Base-by-base conservation (phyloP, 2,113 vertebrate species). In the Equus przewalskii region DNA sequence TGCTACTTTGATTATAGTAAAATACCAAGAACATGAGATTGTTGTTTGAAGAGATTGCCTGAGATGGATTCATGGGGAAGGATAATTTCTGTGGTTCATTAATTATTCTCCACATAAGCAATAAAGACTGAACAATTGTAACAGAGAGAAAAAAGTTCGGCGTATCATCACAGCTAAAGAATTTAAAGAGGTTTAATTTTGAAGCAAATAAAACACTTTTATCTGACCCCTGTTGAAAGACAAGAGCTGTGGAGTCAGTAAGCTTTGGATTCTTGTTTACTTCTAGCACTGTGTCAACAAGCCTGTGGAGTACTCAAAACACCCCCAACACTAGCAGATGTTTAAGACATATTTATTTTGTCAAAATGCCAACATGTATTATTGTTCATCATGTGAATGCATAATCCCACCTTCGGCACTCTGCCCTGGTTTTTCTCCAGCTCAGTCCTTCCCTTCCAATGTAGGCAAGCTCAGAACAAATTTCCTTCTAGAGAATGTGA, bases 311-410 rank as follows among this genome's bases (percentile, higher is more conserved):
- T 56, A 69, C 21, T 46, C 49, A 64, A 46, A 98, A 91, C 16
- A 60, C 33, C 11, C 33, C 28, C 0, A 16, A 36, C 13, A 56
- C 4, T 72, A 96, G 19, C 67, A 97, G 13, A 94, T 13, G 81
- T 62, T 87, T 33, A 70, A 95, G 87, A 64, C n/a, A 41, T 36
- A 83, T 82, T 98, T 91, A 24, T 96, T 97, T 98, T 94, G 26
- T 80, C 21, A 85, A 83, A 97, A 96, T 0, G 3, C 70, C 49
- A 96, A 79, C 58, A 46, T 4, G 69, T 82, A 44, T 22, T 97
- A 49, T 54, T 97, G 98, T 97, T 97, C 78, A 78, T 92, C 49
- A 12, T 92, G 14, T 33, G 81, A 89, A 6, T 58, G 89, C 1
- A 5, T 24, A 62, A 72, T 4, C 67, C 49, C 58, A 92, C 56